Evolutionary conservation across 2,888 invertebrate species (phyloP), one percentile per base, ranked within the genome.

Genomic region (Pheosia gnoma): DNA sequence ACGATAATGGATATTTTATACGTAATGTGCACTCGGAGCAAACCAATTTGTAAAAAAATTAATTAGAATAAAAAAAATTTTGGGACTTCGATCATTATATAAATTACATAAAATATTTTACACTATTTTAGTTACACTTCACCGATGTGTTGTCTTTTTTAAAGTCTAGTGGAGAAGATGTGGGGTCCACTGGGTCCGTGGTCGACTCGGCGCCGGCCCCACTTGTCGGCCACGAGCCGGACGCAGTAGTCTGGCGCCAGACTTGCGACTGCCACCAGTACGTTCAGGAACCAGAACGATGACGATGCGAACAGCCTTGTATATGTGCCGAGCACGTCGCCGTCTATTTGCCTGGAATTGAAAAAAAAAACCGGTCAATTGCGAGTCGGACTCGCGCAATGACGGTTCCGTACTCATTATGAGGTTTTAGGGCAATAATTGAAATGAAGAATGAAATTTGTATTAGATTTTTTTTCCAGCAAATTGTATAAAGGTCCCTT

Each of bases 311-410:
- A 62, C n/a, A 96, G 86, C 13, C 94, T 89, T 0, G 90, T 92
- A 78, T 95, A 96, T 0, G 96, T 95, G 71, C 94, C 94, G 0
- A 95, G 89, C 10, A 96, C 94, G 65, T 95, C 91, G 45, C 93
- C 92, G 76, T 93, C 93, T n/a, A 89, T 67, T 80, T 79, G 85
- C 0, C 92, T 93, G 85, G 0, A 76, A 47, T 58, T 60, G 51
- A 5, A 57, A 25, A 10, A 37, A 47, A 41, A 9, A 8, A 57
- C 47, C 8, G 43, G 9, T 8, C 9, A 8, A 43, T 5, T 8
- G 8, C 8, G 43, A 7, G 0, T 8, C 8, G 9, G 3, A 8
- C 7, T 8, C 9, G 8, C 1, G 25, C 25, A 2, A 25, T 25
- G 25, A 25, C 25, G 25, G 25, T 25, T 25, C 25, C 25, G 25